A percentile compares a stretch with the other conserved stretches of the same genome.
These are phyloP conservation scores for Gambusia affinis DNA, from an alignment of 2,113 vertebrate genomes.

Conservation along the genomic window DNA sequence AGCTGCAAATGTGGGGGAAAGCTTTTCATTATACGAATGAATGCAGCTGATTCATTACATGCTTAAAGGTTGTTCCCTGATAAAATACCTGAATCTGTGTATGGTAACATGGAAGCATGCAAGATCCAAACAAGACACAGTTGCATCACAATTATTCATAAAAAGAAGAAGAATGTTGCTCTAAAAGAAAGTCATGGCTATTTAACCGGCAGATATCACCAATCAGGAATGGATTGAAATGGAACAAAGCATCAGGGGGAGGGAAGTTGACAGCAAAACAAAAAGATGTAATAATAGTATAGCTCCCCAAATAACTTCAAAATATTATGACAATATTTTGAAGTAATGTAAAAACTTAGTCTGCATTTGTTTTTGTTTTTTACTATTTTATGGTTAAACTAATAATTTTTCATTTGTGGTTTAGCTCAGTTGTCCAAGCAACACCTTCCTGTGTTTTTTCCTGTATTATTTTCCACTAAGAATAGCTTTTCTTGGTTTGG, in stretches of 20 bases:
- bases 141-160: neutral
- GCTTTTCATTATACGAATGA: constrained; percentile 11
- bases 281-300: constrained; percentile 38
- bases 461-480: constrained; percentile 24
- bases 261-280: constrained; percentile 28
- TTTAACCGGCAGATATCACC: constrained; percentile 39
- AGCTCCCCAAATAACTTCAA: constrained; percentile 23
- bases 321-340: neutral
- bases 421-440: neutral
- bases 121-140: constrained; percentile 8
- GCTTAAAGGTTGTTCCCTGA: neutral
- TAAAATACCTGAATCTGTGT: constrained; percentile 10
- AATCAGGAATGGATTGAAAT: constrained; percentile 44
- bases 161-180: neutral
- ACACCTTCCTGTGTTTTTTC: constrained; percentile 23
- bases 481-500: neutral
- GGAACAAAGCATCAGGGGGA: constrained; percentile 53
- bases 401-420: constrained; percentile 13
- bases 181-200: constrained; percentile 21
- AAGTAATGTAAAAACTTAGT: no score
- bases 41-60: constrained; percentile 12
- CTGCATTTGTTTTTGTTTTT: constrained; percentile 3
- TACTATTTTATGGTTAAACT: neutral
- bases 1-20: constrained; percentile 10
- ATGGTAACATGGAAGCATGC: neutral